phyloP scores from a whole-genome alignment of 1,140 invertebrate genomes.

The Odontomachus brunneus region DNA sequence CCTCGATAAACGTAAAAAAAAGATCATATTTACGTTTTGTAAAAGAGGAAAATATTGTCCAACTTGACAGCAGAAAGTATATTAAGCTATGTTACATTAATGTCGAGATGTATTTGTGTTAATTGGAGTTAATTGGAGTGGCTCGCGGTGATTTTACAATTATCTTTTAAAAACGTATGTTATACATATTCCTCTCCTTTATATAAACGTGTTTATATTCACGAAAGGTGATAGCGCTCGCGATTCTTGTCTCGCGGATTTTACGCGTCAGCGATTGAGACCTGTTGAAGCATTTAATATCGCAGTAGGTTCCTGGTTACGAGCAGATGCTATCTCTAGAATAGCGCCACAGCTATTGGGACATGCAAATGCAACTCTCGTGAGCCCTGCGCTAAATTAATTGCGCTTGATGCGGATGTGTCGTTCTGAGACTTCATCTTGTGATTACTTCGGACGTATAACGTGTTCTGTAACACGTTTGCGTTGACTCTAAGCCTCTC shows the following conservation, averaged over 20 bases:
- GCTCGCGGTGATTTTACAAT: no score
- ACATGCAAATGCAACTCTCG: conserved; percentile 75
- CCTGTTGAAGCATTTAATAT: conserved; percentile 69
- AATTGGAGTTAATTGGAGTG: no score
- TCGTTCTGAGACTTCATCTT: conserved; percentile 44
- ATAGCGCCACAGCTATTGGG: conserved; percentile 67
- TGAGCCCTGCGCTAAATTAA: conserved; percentile 74
- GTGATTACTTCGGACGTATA: conserved; percentile 16
- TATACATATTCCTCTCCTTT: neutral
- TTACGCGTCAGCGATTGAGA: conserved; percentile 26
- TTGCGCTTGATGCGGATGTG: conserved; percentile 67
- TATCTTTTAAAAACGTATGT: no score
- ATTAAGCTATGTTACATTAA: no score
- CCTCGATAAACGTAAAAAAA: no score
- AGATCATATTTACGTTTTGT: no score
- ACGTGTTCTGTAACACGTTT: conserved; percentile 47
- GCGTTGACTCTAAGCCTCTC: neutral
- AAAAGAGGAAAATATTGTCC: no score
- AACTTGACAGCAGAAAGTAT: no score
- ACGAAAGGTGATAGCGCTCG: neutral
- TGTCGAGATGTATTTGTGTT: no score
- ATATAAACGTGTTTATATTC: conserved; percentile 1
- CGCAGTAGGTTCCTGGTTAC: conserved; percentile 51
- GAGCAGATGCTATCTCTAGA: conserved; percentile 71
- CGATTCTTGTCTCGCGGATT: neutral